A percentile compares a stretch with the other conserved stretches of the same genome.
phyloP scores from a whole-genome alignment of 2,113 vertebrate species.

The Bagarius yarrelli region DNA sequence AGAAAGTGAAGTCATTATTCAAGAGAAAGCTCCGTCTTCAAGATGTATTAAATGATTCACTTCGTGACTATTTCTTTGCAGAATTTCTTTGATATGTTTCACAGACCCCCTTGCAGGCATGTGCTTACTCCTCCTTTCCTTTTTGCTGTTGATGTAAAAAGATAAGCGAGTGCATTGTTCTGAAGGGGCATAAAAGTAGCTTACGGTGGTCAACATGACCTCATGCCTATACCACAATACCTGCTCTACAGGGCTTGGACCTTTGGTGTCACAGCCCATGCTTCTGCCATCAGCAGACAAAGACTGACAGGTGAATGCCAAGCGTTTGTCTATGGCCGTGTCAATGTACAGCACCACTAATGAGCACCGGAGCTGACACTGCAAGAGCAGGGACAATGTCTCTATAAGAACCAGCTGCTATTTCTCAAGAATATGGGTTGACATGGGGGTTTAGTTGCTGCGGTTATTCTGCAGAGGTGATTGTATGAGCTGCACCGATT shows the following conservation, averaged over 20 bases:
- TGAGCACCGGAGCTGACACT: constrained; percentile 37
- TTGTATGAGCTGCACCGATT: constrained; percentile 2
- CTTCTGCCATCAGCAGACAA: constrained; percentile 34
- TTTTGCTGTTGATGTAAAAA: not conserved
- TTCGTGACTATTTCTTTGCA: too few species aligned
- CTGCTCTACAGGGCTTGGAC: constrained; percentile 2
- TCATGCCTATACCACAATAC: constrained; percentile 23
- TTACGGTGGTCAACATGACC: constrained; percentile 23
- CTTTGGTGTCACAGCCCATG: constrained; percentile 28
- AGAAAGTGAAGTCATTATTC: too few species aligned
- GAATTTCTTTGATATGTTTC: too few species aligned
- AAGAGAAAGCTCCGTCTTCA: too few species aligned
- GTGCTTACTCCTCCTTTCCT: not conserved
- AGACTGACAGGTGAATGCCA: constrained; percentile 40
- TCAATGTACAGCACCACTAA: constrained; percentile 37
- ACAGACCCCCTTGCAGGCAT: too few species aligned
- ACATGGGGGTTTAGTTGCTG: constrained; percentile 52
- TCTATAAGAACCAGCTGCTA: constrained; percentile 40
- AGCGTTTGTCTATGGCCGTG: constrained; percentile 16
- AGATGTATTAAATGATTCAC: too few species aligned
- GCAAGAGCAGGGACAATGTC: constrained; percentile 30
- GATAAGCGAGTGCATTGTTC: constrained; percentile 20
- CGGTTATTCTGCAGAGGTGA: constrained; percentile 3
- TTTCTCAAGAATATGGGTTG: constrained; percentile 22
- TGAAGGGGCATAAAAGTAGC: not conserved